Evolutionary conservation across 2,797 vertebrate species (phyloP), one percentile per base, ranked within the genome.

Genomic region (Chelmon rostratus): DNA sequence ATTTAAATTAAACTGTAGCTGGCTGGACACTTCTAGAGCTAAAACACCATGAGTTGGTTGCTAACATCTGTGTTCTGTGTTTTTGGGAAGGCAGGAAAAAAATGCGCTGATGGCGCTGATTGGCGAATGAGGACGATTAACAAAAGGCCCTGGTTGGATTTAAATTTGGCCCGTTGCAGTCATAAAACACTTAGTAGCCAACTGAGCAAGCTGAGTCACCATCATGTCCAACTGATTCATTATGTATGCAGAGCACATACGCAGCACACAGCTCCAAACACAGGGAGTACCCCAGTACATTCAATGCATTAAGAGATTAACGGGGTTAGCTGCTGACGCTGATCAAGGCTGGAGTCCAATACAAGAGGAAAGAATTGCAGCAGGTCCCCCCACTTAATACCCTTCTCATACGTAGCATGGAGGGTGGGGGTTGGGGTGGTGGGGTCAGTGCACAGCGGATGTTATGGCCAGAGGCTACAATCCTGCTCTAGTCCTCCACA

Each of bases 301-400:
- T 78, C 69, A 42, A 25, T 87, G 58, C 91, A 95, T 96, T 95
- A 95, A 91, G 91, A 94, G 95, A 96, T 96, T 96, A 96, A 86
- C 71, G 75, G 69, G 72, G 75, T 78, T 87, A 93, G 85, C 89
- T 86, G 90, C 92, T 91, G 90, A 94, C 90, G 86, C 85, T 83
- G 87, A 92, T 89, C 89, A 90, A 83, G 83, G 86, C 91, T 88
- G 83, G 86, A 93, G 85, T 81, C 85, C 76, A 86, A 84, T 72
- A 68, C 64, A 71, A 83, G 67, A 86, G 73, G 71, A 81, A 81
- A 76, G 57, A 84, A 63, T 59, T 73, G 74, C 70, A 86, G 82
- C 82, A 73, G 87, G 50, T 73, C 49, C 81, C 49, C 73, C 33
- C 23, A 50, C 61, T 71, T 93, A 90, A 92, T 90, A 84, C 77